phyloP scores from a whole-genome alignment of 1,140 invertebrate genomes.

The Monochamus saltuarius region DNA sequence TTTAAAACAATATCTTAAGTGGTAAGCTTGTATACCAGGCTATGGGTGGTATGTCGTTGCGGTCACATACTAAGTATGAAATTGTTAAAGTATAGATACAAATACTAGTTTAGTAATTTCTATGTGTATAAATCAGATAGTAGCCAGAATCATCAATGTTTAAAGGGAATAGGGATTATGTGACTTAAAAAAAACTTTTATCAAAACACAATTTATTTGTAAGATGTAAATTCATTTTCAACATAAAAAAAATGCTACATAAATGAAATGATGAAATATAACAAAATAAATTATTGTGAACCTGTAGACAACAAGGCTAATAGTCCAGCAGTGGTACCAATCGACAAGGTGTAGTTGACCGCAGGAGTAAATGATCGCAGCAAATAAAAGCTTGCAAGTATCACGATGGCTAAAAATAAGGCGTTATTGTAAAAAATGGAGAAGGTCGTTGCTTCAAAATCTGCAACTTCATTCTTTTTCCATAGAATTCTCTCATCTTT shows the following conservation, averaged over 20 bases:
- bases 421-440: conserved; percentile 99
- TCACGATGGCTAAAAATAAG: conserved; percentile 91
- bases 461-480: conserved; percentile 99
- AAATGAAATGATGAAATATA: not conserved
- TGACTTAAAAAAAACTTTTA: not conserved
- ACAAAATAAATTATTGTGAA: conserved; percentile 41
- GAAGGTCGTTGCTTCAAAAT: conserved; percentile 98
- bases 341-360: conserved; percentile 91
- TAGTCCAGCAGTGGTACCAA: conserved; percentile 80
- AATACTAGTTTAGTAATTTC: no score
- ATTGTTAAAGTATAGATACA: no score
- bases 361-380: conserved; percentile 87
- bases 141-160: no score
- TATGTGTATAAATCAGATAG: no score
- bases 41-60: no score
- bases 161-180: no score
- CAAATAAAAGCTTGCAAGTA: conserved; percentile 92
- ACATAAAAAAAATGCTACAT: not conserved
- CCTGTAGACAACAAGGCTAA: conserved; percentile 91
- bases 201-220: not conserved
- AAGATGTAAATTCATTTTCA: not conserved
- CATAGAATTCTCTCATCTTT: conserved; percentile 97
- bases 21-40: no score
- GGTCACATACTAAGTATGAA: no score
- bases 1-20: no score